These are phyloP conservation scores for Thalassarche chlororhynchos DNA, from an alignment of 2,113 vertebrate species.

Conservation along the genomic window DNA sequence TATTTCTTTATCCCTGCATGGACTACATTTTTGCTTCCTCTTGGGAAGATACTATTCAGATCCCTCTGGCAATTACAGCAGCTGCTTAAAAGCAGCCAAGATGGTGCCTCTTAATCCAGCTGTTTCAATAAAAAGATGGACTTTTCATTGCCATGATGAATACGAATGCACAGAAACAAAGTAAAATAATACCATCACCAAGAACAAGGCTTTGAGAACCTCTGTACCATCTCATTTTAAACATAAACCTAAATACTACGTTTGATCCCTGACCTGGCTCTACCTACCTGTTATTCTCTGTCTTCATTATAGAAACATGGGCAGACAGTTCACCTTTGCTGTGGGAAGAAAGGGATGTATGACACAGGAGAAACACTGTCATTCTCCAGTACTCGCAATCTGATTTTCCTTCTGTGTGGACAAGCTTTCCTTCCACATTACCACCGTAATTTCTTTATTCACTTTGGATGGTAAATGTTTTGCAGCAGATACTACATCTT, in stretches of 20 bases:
- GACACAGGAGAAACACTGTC: not conserved
- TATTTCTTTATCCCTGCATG: not conserved
- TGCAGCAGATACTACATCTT: not conserved
- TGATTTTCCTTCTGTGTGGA: not conserved
- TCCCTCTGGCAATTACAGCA: not conserved
- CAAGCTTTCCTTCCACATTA: not conserved
- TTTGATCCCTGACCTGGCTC: not conserved
- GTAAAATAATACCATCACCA: not conserved
- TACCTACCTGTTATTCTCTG: not conserved
- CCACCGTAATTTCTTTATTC: not conserved
- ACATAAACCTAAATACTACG: not conserved
- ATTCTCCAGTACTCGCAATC: not conserved
- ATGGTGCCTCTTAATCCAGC: not conserved
- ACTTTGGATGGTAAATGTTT: not conserved
- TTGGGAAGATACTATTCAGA: not conserved
- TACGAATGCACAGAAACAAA: not conserved
- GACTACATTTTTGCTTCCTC: not conserved
- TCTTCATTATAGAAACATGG: rapidly evolving
- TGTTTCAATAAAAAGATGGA: not conserved
- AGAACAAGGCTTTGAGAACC: not conserved
- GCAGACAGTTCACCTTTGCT: not conserved
- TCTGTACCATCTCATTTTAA: not conserved
- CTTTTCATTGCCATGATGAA: not conserved
- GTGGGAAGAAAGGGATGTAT: not conserved
- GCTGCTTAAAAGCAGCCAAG: not conserved